Base-by-base conservation (phyloP, 2,113 vertebrate genomes). In the Ardeotis arabs region DNA sequence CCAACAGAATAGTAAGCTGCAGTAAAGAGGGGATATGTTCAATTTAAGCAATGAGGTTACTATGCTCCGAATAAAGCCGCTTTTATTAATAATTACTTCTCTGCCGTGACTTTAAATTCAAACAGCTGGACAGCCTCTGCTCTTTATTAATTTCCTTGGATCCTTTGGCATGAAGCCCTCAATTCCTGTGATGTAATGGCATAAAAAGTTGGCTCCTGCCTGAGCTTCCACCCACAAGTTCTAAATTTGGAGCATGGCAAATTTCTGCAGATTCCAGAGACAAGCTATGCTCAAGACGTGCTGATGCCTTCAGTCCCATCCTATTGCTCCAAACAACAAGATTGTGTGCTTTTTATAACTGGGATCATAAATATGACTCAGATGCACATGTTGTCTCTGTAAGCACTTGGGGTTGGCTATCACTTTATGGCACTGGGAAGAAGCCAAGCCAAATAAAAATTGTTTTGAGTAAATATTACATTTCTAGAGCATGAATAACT, bases 221-320 rank as follows among this genome's bases (percentile, higher is more conserved):
- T 72, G 81, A 80, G 95, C 56, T 96, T 97, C 97, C 78, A 80
- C 97, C 97, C 97, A 97, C 80, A 76, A 96, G 95, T 94, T 96
- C 98, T 98, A 98, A 98, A 98, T 98, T 98, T 97, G 97, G 98
- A 98, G 92, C 94, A 92, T 76, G 96, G 95, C 97, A 95, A 91
- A 98, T 98, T 97, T 97, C 96, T 96, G 94, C 92, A 89, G 78
- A 97, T 97, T 97, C 91, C 90, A 96, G 92, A 97, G 93, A 72
- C 73, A 96, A 88, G 79, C 92, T 95, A 93, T 93, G 89, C 84
- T 96, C 84, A 95, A 96, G 95, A 97, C 67, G 83, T 93, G 96
- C 95, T 85, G 95, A 87, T 97, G 84, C 83, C 95, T 96, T 63
- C 58, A 89, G 95, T 93, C 91, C 84, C 92, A 90, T 95, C 93